phyloP scores from a whole-genome alignment of 2,113 vertebrate species.

The Lanius collurio region DNA sequence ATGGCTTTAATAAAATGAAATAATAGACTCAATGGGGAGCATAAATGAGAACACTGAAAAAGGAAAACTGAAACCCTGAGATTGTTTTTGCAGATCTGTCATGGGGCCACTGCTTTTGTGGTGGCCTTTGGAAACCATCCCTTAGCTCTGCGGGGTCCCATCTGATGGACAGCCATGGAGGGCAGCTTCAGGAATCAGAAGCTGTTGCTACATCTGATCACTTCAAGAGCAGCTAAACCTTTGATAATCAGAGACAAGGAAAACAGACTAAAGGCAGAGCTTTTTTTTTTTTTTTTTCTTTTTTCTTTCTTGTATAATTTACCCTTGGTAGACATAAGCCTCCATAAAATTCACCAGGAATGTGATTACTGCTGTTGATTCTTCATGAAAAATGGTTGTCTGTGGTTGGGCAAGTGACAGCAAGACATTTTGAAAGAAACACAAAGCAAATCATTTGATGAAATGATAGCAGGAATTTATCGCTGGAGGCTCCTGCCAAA shows the following conservation, averaged over 20 bases:
- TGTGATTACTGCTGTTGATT: background rate
- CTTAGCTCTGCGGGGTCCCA: background rate
- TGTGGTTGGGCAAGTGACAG: background rate
- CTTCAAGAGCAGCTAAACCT: background rate
- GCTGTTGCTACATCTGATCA: background rate
- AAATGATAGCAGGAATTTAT: constrained; percentile 23
- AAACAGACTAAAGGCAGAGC: background rate
- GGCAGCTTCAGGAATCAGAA: background rate
- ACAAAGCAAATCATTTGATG: constrained; percentile 2
- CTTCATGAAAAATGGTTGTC: background rate
- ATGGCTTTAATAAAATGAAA: constrained; percentile 43
- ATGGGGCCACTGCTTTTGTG: background rate
- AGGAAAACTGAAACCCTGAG: constrained; percentile 44
- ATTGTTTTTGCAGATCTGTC: constrained; percentile 23
- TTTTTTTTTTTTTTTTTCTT: too few species aligned
- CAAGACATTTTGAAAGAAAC: background rate
- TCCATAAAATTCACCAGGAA: background rate
- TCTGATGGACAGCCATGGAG: background rate
- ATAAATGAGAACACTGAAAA: constrained; percentile 38
- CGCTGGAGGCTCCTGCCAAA: constrained; percentile 26
- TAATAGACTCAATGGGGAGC: constrained; percentile 32
- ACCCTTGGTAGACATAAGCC: background rate
- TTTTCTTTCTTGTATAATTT: background rate
- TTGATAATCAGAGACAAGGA: background rate
- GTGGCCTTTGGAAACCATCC: constrained; percentile 14